Base-by-base conservation (phyloP, 1,140 invertebrate genomes). In the Cataglyphis hispanica region DNA sequence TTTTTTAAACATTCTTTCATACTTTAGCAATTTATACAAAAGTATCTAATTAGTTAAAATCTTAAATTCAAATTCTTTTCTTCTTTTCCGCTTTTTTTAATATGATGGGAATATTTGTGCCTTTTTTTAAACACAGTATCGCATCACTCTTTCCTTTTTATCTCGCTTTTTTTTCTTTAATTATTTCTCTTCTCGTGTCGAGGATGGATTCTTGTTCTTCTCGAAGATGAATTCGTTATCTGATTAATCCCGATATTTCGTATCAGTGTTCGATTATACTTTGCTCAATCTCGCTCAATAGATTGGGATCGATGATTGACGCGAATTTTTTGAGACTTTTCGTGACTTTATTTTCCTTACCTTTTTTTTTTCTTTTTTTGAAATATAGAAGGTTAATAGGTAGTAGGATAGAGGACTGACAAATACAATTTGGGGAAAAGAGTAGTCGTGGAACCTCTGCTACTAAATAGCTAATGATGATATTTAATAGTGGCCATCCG, bases 401-500 rank as follows among this genome's bases (percentile, higher is more conserved):
- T 50, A 50, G 4, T 4, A 16, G 16, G 46, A 1, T 50, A 50
- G 4, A 3, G 46, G 16, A 19, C 16, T 50, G 46, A 5, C 16
- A 5, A 4, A 16, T 19, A 19, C 46, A 50, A 50, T 50, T 50
- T 50, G 46, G 16, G 1, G 16, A 50, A 50, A 4, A 50, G 46
- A 50, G 46, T 19, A 50, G 16, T 16, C 46, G 3, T 46, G 43
- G 43, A 46, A 4, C 11, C 6, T 19, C 27, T 60, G 25, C 25
- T 8, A 53, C 19, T 74, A 25, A 74, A 74, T 74, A 74, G 58
- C n/a, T n/a, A n/a, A 60, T 60, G 22, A 60, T 25, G 31, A 74
- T 16, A 37, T 74, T 58, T 74, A 22, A 40, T 60, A 10, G n/a
- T 7, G 1, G 7, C 25, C 34, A 72, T 56, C 7, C 10, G 13